Evolutionary conservation across 2,888 invertebrate species (phyloP), one percentile per base, ranked within the genome.

Genomic region (Perizoma affinitatum): DNA sequence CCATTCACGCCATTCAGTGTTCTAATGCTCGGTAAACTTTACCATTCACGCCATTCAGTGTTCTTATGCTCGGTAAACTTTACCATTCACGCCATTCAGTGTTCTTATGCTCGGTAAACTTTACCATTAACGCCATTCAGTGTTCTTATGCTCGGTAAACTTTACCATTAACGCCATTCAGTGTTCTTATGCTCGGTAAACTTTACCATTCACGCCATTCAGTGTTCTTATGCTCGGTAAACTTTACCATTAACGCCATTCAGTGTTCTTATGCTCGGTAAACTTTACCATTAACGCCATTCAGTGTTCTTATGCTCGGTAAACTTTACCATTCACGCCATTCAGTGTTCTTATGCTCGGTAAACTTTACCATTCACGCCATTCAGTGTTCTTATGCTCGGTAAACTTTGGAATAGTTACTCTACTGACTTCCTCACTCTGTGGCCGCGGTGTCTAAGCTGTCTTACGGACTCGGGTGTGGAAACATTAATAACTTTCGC

Each of bases 401-500:
- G 36, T 6, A n/a, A n/a, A n/a, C n/a, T n/a, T n/a, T 22, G 3
- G 22, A 22, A 22, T 22, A 38, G 3, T 51, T 51, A 51, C 6
- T 0, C 9, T 42, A 34, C 42, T 42, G 11, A 3, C 10, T 51
- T 33, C 9, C 4, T 6, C n/a, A 34, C 33, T 34, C 50, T 42
- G 50, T 34, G 34, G 41, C 46, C 36, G 22, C 48, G n/a, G n/a
- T n/a, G 9, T 38, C 44, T 59, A 50, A 59, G 59, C 54, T 59
- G 50, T 54, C 59, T 54, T 59, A 54, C 50, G 45, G 54, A 59
- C 49, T 54, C 50, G 43, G 35, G 34, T 8, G 11, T 45, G 53
- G 53, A 58, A 54, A 46, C 59, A 59, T 59, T 59, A 42, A 59
- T 59, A 59, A 59, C 50, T 54, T 49, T 45, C 48, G 9, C 44